These are phyloP conservation scores for Turritopsis rubra DNA, from an alignment of 30 jellyfish, hydroid and myxozoan species.

Conservation along the genomic window DNA sequence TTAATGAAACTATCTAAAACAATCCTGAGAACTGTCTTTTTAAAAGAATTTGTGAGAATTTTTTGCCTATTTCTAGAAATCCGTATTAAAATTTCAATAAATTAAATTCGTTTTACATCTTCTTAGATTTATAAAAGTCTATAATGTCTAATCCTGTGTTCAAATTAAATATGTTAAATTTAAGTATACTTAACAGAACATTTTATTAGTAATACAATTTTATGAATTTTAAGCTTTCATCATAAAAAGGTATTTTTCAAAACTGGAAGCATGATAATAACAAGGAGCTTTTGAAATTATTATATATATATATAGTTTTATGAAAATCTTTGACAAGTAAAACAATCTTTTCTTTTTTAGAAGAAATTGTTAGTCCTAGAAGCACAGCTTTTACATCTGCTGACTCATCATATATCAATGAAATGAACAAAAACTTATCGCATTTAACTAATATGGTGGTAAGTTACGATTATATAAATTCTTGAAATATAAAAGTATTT, in stretches of 20 bases:
- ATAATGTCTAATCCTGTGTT: neutral
- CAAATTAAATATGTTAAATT: no score
- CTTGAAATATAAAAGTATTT: neutral
- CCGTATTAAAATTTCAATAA: neutral
- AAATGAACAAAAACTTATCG: neutral
- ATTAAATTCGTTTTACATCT: no score
- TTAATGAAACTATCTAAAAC: no score
- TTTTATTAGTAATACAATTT: neutral
- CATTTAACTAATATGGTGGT: neutral
- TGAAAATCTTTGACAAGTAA: no score
- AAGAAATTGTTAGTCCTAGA: neutral
- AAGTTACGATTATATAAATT: neutral
- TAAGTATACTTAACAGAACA: neutral
- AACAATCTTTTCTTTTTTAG: neutral
- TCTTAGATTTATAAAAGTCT: no score
- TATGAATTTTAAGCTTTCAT: neutral
- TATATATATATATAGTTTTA: no score
- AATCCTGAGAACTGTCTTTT: no score
- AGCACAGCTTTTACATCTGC: neutral
- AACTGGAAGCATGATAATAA: no score
- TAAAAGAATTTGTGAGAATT: no score
- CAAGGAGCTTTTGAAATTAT: neutral
- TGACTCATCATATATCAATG: neutral
- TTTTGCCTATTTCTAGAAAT: neutral
- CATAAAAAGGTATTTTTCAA: neutral